These are phyloP conservation scores for Tenualosa ilisha DNA, from an alignment of 2,797 vertebrate species.

Conservation along the genomic window DNA sequence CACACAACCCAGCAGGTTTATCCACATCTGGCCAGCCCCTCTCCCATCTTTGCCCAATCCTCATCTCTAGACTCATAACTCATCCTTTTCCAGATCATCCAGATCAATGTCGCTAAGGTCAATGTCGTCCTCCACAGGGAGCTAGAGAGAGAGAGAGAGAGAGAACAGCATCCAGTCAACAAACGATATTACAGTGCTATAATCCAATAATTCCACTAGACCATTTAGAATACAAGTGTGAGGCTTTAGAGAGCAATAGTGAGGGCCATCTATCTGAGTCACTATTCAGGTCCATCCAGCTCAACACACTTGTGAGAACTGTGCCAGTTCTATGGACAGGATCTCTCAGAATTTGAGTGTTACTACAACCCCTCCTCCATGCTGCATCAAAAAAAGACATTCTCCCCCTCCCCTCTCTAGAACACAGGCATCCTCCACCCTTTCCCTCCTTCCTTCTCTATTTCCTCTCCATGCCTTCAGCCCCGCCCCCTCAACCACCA, in stretches of 20 bases:
- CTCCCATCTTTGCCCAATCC: neutral
- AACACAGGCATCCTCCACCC: neutral
- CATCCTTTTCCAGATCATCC: constrained; percentile 84
- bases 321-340: no score
- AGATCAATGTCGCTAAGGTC: constrained; percentile 94
- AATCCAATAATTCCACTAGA: neutral
- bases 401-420: no score
- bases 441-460: neutral
- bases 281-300: neutral
- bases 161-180: neutral
- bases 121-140: constrained; percentile 92
- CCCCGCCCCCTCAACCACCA: neutral
- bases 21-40: neutral
- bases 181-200: neutral
- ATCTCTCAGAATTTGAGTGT: no score
- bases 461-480: neutral
- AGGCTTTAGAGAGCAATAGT: no score
- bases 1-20: neutral
- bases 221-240: neutral
- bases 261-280: neutral
- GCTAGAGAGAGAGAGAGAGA: constrained; percentile 64
- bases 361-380: no score
- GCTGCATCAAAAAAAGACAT: no score
- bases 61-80: constrained; percentile 79
- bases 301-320: no score